Base-by-base conservation (phyloP, 1,140 invertebrate species). In the Caerostris darwini region DNA sequence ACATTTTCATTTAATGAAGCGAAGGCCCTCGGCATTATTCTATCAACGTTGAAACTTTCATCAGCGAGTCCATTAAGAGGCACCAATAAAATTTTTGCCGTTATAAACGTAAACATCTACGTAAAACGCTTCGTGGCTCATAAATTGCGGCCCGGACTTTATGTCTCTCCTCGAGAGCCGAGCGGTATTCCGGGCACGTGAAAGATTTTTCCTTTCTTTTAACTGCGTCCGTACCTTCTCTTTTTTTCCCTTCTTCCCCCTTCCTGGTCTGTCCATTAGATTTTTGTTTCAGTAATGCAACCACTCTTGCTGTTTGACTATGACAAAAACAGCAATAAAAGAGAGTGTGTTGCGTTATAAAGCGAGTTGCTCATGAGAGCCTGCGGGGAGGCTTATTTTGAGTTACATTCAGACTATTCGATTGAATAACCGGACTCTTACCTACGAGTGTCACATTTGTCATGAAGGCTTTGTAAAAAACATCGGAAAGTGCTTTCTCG, bases 71-170 rank as follows among this genome's bases (percentile, higher is more conserved):
- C 85, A 88, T 94, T 88, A 89, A 61, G 92, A 85, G 69, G 10
- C 10, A 14, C 86, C 92, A 94, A 89, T 94, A 94, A 94, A 94
- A 94, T 61, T 94, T 94, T 94, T 88, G 92, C 92, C 92, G 86
- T 94, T 94, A 94, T 94, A 94, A 94, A 94, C 92, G 92, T 88
- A 94, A 94, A 94, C 92, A 94, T 94, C 85, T 94, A 94, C 92
- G 92, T 94, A 94, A 94, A 94, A 94, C 86, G 92, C 19, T 94
- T 89, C 92, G 86, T 94, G 86, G 85, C 54, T 89, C 92, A 94
- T 94, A 94, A 94, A 94, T 87, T 87, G 82, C 34, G 64, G 92
- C 85, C 8, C 77, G 82, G 92, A 50, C 82, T 87, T 87, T 93
- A 71, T 93, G 56, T 67, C 82, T 50, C 82, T 14, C 54, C 64